A percentile compares a stretch with the other conserved stretches of the same genome.
Conservation (phyloP, 2,888 invertebrate genomes). For the Eustalomyia histrio region DNA sequence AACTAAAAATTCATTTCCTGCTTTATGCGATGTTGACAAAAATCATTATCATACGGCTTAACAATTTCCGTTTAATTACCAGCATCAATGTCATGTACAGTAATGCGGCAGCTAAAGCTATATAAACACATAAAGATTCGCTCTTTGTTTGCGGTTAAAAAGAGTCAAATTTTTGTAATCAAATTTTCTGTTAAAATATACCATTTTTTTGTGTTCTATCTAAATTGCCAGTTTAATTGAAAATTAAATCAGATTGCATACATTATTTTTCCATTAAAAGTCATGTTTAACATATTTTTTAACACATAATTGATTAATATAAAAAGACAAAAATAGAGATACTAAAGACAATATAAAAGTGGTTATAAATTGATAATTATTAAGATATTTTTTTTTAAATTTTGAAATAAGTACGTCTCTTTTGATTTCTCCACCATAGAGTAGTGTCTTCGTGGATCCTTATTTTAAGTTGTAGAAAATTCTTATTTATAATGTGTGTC, state of each 20-base stretch:
- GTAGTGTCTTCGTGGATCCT: no score
- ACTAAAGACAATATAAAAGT: no score
- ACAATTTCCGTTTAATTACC: slow-evolving; percentile 49
- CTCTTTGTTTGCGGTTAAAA: not conserved
- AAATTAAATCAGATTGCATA: not conserved
- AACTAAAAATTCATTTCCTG: slow-evolving; percentile 12
- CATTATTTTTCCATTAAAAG: not conserved
- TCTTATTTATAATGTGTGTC: no score
- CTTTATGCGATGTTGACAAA: slow-evolving; percentile 9
- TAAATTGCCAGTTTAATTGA: not conserved
- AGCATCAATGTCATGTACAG: slow-evolving; percentile 38
- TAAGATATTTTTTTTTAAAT: no score
- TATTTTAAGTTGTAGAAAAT: no score
- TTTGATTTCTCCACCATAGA: no score
- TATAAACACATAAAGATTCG: not conserved
- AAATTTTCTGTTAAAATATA: not conserved
- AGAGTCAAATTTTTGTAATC: not conserved
- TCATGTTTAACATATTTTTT: not conserved
- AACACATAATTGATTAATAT: not conserved
- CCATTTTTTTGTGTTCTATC: no score
- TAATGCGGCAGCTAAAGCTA: not conserved
- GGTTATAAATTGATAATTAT: no score
- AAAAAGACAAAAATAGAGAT: no score
- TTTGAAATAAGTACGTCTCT: no score
- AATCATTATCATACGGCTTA: slow-evolving; percentile 26